These are phyloP conservation scores for Tenualosa thibaudeaui DNA, from an alignment of 2,797 vertebrate species.

Conservation along the genomic window DNA sequence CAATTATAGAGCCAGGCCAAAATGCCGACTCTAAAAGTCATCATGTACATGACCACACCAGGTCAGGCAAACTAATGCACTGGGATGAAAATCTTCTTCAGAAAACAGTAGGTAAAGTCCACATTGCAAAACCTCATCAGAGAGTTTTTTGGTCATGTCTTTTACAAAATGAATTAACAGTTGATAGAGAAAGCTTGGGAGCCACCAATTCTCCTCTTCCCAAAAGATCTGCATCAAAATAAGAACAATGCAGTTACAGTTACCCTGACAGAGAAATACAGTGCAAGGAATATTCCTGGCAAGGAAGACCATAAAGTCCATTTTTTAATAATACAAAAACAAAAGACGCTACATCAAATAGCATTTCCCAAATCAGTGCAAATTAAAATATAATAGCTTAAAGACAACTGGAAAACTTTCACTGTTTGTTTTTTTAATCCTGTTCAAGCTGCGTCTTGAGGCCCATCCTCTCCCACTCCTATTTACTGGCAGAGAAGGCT, in stretches of 20 bases:
- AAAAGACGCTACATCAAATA: constrained; percentile 67
- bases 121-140: background rate
- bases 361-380: constrained; percentile 73
- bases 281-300: constrained; percentile 85
- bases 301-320: constrained; percentile 81
- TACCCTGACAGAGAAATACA: constrained; percentile 77
- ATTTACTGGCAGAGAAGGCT: background rate
- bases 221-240: constrained; percentile 61
- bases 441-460: background rate
- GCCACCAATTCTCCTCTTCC: background rate
- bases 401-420: background rate
- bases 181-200: background rate
- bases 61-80: background rate
- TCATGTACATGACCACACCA: background rate
- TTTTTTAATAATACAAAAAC: constrained; percentile 48
- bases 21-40: background rate
- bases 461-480: background rate
- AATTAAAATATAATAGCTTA: constrained; percentile 32
- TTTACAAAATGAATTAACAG: constrained; percentile 11
- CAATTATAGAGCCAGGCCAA: background rate
- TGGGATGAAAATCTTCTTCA: background rate
- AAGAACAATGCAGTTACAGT: constrained; percentile 62
- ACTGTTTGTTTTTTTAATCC: background rate
- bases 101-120: background rate
- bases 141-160: constrained; percentile 10